A percentile compares a stretch with the other conserved stretches of the same genome.
These are phyloP conservation scores for Anagyrus pseudococci DNA, from an alignment of 2,888 invertebrate species.

Conservation along the genomic window DNA sequence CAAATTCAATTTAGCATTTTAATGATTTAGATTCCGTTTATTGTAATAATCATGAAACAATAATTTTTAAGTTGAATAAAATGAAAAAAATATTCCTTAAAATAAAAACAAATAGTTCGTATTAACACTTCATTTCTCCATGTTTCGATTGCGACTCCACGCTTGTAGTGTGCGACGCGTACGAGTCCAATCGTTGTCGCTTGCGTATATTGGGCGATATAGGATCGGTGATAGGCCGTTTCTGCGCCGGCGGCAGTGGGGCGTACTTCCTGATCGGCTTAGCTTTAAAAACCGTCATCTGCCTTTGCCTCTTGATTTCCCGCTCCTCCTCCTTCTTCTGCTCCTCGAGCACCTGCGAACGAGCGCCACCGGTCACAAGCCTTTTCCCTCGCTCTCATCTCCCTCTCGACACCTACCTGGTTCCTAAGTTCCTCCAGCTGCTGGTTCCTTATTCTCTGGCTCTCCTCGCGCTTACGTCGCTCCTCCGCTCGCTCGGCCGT, in stretches of 20 bases:
- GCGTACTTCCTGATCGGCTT: constrained; percentile 21
- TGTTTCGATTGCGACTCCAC: no score
- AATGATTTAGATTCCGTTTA: no score
- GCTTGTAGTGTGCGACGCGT: no score
- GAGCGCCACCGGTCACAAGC: neutral
- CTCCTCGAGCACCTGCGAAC: constrained; percentile 5
- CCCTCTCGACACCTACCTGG: neutral
- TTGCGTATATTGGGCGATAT: constrained; percentile 25
- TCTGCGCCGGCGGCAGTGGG: constrained; percentile 16
- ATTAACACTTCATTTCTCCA: no score
- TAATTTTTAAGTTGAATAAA: no score
- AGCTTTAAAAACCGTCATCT: constrained; percentile 29
- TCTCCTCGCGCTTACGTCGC: no score
- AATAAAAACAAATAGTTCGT: no score
- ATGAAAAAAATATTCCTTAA: no score
- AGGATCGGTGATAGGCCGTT: constrained; percentile 27
- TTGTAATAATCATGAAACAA: no score
- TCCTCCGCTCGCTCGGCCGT: no score
- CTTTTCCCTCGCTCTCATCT: neutral
- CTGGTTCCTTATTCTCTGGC: no score
- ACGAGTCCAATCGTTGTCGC: constrained; percentile 17
- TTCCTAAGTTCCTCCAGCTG: neutral
- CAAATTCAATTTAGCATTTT: no score
- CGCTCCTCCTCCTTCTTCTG: constrained; percentile 18
- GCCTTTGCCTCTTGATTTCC: constrained; percentile 1